Base-by-base conservation (phyloP, 2,797 vertebrate species). In the Cetoscarus ocellatus region DNA sequence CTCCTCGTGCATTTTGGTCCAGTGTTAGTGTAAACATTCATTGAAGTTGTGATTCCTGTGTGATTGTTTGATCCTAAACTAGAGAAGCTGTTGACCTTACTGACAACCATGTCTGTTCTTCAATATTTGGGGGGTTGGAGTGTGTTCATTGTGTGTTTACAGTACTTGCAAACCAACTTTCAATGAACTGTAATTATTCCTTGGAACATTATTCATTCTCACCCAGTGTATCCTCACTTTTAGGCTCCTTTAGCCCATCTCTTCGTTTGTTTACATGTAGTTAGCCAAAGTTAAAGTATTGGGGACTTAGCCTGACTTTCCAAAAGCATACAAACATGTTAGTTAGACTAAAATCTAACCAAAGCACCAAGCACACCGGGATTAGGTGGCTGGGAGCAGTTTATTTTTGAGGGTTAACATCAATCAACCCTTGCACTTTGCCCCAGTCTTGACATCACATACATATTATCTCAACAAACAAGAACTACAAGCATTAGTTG, bases 111-210 rank as follows among this genome's bases (percentile, higher is more conserved):
- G 42, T 47, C 8, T 58, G 18, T 2, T 58, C 2, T 48, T 47
- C 38, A 61, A 43, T 52, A 45, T 47, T 15, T 14, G 13, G 47
- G 43, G n/a, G 35, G 63, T 51, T 68, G 77, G 83, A 91, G 80
- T 85, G 79, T 77, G 75, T 58, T 63, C 34, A 56, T 38, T 43
- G 15, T 35, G 10, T 68, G 43, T 61, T 62, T 53, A 69, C 34
- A 52, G 56, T 60, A 56, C 27, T 57, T 44, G 12, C 8, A 70
- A 77, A 67, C 18, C 27, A 58, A 43, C 43, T 53, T 48, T 58
- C 2, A 0, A 48, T 48, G 11, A 52, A n/a, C 12, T 57, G 40
- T 17, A n/a, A 67, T 56, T 53, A 48, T 27, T 15, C 17, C n/a
- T 9, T 1, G 4, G 44, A 14, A 45, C 3, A 17, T 47, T 10